Conservation (phyloP, 1,140 invertebrate genomes). For the Lepeophtheirus salmonis region DNA sequence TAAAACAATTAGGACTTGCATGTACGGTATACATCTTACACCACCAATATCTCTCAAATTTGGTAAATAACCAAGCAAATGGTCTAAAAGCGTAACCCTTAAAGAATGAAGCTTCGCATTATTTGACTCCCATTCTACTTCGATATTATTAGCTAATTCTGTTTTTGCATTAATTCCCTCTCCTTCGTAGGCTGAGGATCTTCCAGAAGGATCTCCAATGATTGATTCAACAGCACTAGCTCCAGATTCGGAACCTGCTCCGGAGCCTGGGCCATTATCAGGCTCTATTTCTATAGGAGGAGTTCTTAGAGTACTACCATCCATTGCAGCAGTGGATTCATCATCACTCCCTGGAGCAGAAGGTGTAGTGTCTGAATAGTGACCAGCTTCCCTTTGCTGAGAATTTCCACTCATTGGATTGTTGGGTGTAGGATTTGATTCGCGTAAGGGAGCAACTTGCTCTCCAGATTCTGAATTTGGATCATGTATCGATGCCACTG, state of each 20-base stretch:
- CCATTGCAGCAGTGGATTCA: slow-evolving; percentile 75
- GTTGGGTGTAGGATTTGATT: too few species aligned
- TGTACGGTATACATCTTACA: slow-evolving; percentile 64
- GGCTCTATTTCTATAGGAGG: neutral
- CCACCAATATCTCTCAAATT: slow-evolving; percentile 44
- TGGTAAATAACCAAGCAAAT: slow-evolving; percentile 41
- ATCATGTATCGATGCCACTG: slow-evolving; percentile 19
- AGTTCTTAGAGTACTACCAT: slow-evolving; percentile 70
- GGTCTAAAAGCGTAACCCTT: slow-evolving; percentile 44
- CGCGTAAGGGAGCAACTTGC: neutral
- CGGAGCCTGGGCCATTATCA: neutral
- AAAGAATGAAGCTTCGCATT: slow-evolving; percentile 38
- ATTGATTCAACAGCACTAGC: neutral
- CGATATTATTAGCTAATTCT: too few species aligned
- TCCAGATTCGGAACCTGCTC: slow-evolving; percentile 5
- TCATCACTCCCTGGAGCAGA: slow-evolving; percentile 77
- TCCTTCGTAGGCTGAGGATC: neutral
- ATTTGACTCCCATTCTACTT: slow-evolving; percentile 29
- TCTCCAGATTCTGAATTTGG: neutral
- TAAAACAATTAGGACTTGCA: slow-evolving; percentile 73
- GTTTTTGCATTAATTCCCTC: slow-evolving; percentile 22
- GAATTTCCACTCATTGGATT: too few species aligned
- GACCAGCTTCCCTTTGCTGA: slow-evolving; percentile 32
- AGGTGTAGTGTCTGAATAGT: slow-evolving; percentile 55
- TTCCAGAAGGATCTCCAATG: slow-evolving; percentile 45